These are phyloP conservation scores for Amblyraja radiata DNA, from an alignment of 2,797 vertebrate genomes.

Conservation along the genomic window DNA sequence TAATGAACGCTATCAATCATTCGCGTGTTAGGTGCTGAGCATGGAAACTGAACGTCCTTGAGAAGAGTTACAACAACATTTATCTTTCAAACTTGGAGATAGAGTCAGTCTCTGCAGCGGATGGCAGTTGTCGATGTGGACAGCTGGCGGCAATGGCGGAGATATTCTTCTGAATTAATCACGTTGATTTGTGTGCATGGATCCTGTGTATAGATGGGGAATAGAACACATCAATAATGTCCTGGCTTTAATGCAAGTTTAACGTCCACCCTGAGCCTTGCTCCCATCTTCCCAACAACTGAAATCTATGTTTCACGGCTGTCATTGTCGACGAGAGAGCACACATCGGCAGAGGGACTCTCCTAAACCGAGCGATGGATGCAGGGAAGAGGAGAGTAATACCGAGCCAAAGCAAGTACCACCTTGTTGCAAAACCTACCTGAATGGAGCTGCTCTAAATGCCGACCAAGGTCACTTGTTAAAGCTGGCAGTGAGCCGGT, in stretches of 20 bases:
- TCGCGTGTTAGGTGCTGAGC: too few species aligned
- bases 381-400: background rate
- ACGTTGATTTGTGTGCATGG: background rate
- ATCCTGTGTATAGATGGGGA: background rate
- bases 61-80: background rate
- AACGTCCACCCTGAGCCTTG: background rate
- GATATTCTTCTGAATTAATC: background rate
- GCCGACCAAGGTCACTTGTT: background rate
- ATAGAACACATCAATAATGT: background rate
- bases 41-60: background rate
- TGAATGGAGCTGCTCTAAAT: background rate
- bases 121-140: background rate
- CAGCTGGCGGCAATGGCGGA: background rate
- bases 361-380: background rate
- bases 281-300: background rate
- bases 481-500: background rate
- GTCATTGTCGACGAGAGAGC: background rate
- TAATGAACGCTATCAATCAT: background rate
- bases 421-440: background rate
- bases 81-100: background rate
- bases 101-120: background rate
- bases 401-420: background rate
- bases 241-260: background rate
- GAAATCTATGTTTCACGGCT: background rate
- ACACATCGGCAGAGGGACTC: background rate